phyloP scores from a whole-genome alignment of 1,140 invertebrate species.

The Drosophila kohkoa region DNA sequence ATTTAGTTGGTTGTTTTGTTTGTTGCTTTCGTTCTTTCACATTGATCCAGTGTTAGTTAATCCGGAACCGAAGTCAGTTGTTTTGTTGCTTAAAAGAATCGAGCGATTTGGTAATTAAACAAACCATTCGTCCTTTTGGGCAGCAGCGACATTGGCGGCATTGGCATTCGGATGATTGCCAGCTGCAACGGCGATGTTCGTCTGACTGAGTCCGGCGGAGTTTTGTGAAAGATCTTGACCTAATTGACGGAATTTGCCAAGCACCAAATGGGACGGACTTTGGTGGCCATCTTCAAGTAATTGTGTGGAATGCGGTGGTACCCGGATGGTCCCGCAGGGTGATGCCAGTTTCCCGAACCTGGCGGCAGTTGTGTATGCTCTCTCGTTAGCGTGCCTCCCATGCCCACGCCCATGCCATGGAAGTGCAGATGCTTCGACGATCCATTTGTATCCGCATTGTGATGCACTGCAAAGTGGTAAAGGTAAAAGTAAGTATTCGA shows the following conservation, averaged over 20 bases:
- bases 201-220: conserved; percentile 70
- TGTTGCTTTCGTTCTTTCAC: conserved; percentile 53
- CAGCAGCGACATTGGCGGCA: conserved; percentile 77
- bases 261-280: conserved; percentile 85
- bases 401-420: conserved; percentile 55
- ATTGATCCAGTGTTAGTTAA: conserved; percentile 5
- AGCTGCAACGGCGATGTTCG: conserved; percentile 73
- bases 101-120: conserved; percentile 84
- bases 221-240: conserved; percentile 85
- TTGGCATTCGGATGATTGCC: conserved; percentile 84
- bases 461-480: conserved; percentile 88
- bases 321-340: conserved; percentile 95
- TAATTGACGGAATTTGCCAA: conserved; percentile 85
- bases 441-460: conserved; percentile 92
- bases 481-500: background rate
- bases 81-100: background rate
- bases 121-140: conserved; percentile 90
- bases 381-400: conserved; percentile 84
- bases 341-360: conserved; percentile 95
- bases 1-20: conserved; percentile 42
- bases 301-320: conserved; percentile 86
- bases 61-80: conserved; percentile 18
- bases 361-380: conserved; percentile 84
- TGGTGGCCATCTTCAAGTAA: conserved; percentile 85
- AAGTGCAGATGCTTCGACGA: conserved; percentile 88